phyloP scores from a whole-genome alignment of 2,113 vertebrate species.

The Halcyon malimbica region DNA sequence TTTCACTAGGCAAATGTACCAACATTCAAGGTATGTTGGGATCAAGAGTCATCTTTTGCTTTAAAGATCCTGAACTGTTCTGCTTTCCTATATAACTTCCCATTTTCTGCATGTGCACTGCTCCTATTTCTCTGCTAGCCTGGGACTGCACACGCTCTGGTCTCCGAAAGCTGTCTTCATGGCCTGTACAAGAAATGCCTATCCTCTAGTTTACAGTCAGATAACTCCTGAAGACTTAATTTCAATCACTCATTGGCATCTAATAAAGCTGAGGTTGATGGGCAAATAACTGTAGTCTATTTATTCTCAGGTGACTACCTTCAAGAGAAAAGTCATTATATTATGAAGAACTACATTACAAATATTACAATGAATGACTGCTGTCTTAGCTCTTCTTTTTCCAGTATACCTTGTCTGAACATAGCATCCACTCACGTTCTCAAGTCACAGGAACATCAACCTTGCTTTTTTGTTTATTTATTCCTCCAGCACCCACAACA shows the following conservation, averaged over 20 bases:
- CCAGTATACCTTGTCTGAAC: neutral
- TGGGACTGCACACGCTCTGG: neutral
- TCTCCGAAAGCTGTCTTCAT: neutral
- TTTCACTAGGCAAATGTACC: neutral
- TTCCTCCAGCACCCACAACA: neutral
- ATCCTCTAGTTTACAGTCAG: neutral
- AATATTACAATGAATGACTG: neutral
- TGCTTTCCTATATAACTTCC: neutral
- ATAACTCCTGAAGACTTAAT: neutral
- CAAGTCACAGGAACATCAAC: neutral
- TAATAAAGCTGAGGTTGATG: neutral
- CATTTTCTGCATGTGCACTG: neutral
- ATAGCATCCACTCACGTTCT: neutral
- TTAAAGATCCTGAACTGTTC: neutral
- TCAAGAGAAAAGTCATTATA: neutral
- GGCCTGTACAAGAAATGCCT: neutral
- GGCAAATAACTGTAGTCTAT: neutral
- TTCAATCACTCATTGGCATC: neutral
- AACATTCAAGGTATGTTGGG: neutral
- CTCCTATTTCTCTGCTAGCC: neutral
- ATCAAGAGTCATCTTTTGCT: neutral
- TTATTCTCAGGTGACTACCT: neutral
- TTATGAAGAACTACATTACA: neutral
- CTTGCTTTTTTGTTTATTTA: neutral
- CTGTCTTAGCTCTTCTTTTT: neutral